Evolutionary conservation across 53 echinoderm and acorn worm genomes (phyloP).

Genomic region (Astropecten irregularis): DNA sequence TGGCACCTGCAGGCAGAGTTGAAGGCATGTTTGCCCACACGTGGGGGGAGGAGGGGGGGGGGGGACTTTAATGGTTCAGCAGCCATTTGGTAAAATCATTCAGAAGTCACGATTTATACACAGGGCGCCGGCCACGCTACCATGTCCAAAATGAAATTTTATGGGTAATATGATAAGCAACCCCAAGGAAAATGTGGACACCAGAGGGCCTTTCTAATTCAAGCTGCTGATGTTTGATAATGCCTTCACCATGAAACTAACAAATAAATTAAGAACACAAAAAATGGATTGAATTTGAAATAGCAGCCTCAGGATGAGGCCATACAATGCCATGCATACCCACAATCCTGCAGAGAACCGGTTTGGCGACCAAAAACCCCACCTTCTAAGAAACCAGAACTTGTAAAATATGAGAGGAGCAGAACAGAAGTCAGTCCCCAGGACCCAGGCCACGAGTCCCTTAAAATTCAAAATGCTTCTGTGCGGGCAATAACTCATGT

Average conservation of each 20-base stretch:
- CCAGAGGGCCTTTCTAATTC: background rate
- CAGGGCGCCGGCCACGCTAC: no score
- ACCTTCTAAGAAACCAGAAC: no score
- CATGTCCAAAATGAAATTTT: conserved; percentile 4
- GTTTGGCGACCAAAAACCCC: no score
- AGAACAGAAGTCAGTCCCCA: no score
- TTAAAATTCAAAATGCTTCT: background rate
- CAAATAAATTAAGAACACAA: conserved; percentile 13
- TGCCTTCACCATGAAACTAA: background rate
- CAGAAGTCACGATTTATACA: conserved; percentile 26
- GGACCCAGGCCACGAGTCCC: background rate
- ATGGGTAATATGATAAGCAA: conserved; percentile 15
- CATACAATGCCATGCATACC: no score
- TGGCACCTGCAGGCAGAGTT: no score
- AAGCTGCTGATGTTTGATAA: background rate
- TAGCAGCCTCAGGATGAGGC: background rate
- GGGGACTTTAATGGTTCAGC: no score
- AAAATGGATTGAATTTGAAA: no score
- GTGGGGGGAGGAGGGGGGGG: no score
- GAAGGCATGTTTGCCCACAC: no score
- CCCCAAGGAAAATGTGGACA: background rate
- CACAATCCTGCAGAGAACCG: no score
- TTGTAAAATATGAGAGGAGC: conserved; percentile 22
- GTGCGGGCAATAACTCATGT: conserved; percentile 5
- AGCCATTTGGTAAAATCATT: conserved; percentile 51